These are phyloP conservation scores for Nomada ruficornis DNA, from an alignment of 2,888 invertebrate species.

Conservation along the genomic window DNA sequence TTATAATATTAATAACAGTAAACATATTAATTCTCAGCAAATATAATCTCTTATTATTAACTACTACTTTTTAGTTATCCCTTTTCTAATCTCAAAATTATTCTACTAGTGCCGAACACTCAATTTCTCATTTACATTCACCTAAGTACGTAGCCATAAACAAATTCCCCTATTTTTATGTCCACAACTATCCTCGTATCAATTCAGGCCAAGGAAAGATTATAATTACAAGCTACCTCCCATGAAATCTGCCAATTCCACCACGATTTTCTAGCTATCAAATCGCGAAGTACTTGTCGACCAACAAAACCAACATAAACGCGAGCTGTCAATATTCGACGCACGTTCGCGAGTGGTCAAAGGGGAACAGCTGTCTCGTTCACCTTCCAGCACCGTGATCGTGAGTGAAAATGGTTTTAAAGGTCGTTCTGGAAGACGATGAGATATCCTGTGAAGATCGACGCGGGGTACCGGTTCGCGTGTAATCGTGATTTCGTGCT, in stretches of 20 bases:
- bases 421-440: slow-evolving; percentile 58
- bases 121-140: not conserved
- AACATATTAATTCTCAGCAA: too few relatives aligned
- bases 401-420: slow-evolving; percentile 44
- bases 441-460: slow-evolving; percentile 52
- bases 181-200: not conserved
- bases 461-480: slow-evolving; percentile 42
- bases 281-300: not conserved
- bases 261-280: not conserved
- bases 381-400: slow-evolving; percentile 1
- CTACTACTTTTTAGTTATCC: too few relatives aligned
- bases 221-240: slow-evolving; percentile 6
- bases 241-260: not conserved
- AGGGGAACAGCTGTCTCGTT: slow-evolving; percentile 19
- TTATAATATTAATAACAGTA: too few relatives aligned
- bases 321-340: not conserved
- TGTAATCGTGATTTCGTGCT: slow-evolving; percentile 69
- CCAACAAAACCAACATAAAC: not conserved
- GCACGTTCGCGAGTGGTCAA: not conserved
- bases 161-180: not conserved
- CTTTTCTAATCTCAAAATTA: too few relatives aligned
- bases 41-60: too few relatives aligned
- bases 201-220: not conserved
- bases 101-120: too few relatives aligned
- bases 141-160: too few relatives aligned